Conservation (phyloP, 2,888 invertebrate species). For the Drosophila imparisetae region DNA sequence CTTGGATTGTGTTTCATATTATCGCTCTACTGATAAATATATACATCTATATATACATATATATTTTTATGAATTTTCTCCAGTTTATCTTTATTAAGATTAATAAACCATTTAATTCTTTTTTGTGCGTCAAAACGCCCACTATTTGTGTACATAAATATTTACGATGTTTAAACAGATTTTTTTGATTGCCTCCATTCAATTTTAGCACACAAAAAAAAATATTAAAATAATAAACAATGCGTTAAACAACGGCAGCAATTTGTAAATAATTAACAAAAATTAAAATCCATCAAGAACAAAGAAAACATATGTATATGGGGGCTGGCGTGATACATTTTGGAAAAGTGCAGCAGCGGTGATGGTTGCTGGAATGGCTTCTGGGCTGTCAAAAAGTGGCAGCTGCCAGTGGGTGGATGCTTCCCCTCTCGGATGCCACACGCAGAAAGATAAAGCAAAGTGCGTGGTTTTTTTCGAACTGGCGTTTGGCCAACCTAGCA, state of each 20-base stretch:
- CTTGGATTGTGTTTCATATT: background rate
- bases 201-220: conserved; percentile 39
- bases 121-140: conserved; percentile 22
- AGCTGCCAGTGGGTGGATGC: conserved; percentile 56
- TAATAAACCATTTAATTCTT: background rate
- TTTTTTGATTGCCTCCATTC: conserved; percentile 58
- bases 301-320: conserved; percentile 26
- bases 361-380: conserved; percentile 33
- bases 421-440: background rate
- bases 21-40: background rate
- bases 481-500: conserved; percentile 64
- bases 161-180: conserved; percentile 23
- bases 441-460: conserved; percentile 21
- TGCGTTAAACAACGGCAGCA: conserved; percentile 43
- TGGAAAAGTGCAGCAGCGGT: conserved; percentile 54
- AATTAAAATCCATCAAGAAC: conserved; percentile 33
- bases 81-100: background rate
- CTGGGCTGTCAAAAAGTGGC: conserved; percentile 44
- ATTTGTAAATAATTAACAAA: conserved; percentile 67
- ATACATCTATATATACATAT: background rate
- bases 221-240: conserved; percentile 64
- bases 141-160: conserved; percentile 30
- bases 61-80: background rate
- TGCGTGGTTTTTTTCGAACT: conserved; percentile 62
- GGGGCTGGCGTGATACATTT: conserved; percentile 45